Evolutionary conservation across 2,888 invertebrate genomes (phyloP).

Genomic region (Teleogryllus oceanicus): DNA sequence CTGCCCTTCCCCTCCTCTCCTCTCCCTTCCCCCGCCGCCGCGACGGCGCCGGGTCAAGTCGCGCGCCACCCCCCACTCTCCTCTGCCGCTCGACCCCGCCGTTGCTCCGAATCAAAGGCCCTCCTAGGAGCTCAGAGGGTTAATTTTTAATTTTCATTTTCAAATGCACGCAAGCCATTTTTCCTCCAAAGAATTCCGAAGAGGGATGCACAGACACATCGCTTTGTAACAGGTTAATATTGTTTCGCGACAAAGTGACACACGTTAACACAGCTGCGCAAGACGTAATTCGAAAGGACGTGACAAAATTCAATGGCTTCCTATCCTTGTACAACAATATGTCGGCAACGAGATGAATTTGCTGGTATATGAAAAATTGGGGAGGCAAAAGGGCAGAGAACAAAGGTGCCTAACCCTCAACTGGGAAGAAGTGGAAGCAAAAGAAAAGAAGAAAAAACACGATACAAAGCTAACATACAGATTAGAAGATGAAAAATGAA

Average conservation of each 20-base stretch:
- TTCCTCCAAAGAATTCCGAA: background rate
- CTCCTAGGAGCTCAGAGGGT: background rate
- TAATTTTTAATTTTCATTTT: conserved; percentile 18
- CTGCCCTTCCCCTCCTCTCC: background rate
- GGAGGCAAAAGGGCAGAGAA: too few relatives aligned
- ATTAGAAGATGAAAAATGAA: too few relatives aligned
- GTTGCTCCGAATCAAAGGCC: background rate
- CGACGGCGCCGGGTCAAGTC: too few relatives aligned
- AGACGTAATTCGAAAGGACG: background rate
- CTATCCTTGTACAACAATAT: too few relatives aligned
- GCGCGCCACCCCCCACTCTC: background rate
- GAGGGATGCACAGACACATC: background rate
- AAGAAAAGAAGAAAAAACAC: too few relatives aligned
- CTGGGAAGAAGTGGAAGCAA: too few relatives aligned
- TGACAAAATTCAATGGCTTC: background rate
- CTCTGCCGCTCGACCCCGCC: background rate
- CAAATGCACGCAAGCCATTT: background rate
- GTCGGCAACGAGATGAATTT: too few relatives aligned
- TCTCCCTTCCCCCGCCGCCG: background rate
- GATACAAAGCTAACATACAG: too few relatives aligned
- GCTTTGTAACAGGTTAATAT: background rate
- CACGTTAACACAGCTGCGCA: background rate
- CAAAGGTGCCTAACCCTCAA: too few relatives aligned
- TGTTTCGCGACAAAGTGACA: background rate
- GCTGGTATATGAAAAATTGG: too few relatives aligned